A percentile compares a stretch with the other conserved stretches of the same genome.
These are phyloP conservation scores for Drosophila bocqueti DNA, from an alignment of 1,140 invertebrate genomes.

Conservation along the genomic window DNA sequence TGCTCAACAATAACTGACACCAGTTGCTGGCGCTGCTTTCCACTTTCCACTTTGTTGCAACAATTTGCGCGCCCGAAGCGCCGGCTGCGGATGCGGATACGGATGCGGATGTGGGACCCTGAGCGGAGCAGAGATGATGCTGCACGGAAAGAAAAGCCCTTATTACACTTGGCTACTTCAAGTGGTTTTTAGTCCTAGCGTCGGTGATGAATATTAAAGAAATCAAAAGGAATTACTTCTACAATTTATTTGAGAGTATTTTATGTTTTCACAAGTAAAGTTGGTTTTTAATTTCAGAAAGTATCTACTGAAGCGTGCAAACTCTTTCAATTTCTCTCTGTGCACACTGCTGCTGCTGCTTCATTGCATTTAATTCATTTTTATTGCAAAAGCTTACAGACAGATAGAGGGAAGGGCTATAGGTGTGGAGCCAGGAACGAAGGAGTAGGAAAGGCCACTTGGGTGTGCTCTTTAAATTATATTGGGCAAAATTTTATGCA, in stretches of 20 bases:
- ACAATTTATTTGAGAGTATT: background rate
- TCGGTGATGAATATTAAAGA: too few species aligned
- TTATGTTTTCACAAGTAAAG: too few species aligned
- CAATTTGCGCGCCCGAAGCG: conserved; percentile 71
- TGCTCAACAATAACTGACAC: conserved; percentile 78
- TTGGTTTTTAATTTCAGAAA: too few species aligned
- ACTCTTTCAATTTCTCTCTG: conserved; percentile 9
- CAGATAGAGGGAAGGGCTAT: conserved; percentile 57
- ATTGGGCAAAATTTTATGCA: conserved; percentile 81
- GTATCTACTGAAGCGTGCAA: too few species aligned
- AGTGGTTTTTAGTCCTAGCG: background rate
- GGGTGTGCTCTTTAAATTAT: conserved; percentile 79
- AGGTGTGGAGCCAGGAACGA: conserved; percentile 19
- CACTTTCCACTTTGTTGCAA: conserved; percentile 77
- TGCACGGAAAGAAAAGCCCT: background rate
- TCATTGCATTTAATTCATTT: conserved; percentile 84
- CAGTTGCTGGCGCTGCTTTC: conserved; percentile 63
- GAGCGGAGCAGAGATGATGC: conserved; percentile 5
- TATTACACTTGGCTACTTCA: too few species aligned
- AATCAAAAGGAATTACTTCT: fast-evolving
- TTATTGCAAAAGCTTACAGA: conserved; percentile 81
- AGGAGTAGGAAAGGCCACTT: conserved; percentile 65
- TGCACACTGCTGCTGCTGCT: conserved; percentile 49
- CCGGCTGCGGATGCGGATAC: conserved; percentile 34
- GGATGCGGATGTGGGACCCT: conserved; percentile 14